A percentile compares a stretch with the other conserved stretches of the same genome.
phyloP scores from a whole-genome alignment of 1,140 invertebrate genomes.

The Drosophila nikananu region DNA sequence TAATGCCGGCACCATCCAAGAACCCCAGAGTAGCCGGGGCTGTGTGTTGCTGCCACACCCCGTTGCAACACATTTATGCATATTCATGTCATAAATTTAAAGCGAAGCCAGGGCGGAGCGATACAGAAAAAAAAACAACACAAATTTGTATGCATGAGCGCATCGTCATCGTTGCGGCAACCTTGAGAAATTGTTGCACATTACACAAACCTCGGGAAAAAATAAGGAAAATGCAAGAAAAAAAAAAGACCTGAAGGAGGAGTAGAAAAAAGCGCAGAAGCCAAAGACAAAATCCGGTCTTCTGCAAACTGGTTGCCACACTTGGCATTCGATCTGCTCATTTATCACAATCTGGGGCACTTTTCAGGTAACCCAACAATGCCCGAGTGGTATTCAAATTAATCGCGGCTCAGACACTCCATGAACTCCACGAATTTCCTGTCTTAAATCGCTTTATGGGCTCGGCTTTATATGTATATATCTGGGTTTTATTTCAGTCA shows the following conservation, averaged over 20 bases:
- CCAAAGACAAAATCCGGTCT: conserved; percentile 38
- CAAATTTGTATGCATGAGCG: conserved; percentile 73
- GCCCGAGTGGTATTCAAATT: conserved; percentile 28
- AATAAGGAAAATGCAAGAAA: not conserved
- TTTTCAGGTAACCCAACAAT: conserved; percentile 17
- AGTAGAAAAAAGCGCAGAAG: conserved; percentile 31
- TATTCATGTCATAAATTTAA: conserved; percentile 82
- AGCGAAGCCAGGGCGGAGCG: conserved; percentile 20
- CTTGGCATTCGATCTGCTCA: conserved; percentile 49
- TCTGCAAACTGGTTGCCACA: conserved; percentile 57
- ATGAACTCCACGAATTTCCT: conserved; percentile 17
- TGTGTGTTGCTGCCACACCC: conserved; percentile 55
- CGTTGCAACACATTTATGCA: conserved; percentile 74
- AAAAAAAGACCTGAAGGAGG: not conserved
- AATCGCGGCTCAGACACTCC: conserved; percentile 20
- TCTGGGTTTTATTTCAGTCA: not conserved
- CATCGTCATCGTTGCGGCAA: conserved; percentile 58
- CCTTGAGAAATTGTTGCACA: conserved; percentile 70
- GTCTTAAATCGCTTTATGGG: conserved; percentile 12
- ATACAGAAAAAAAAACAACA: conserved; percentile 2
- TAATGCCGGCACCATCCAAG: conserved; percentile 56
- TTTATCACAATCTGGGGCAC: conserved; percentile 53
- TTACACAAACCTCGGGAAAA: conserved; percentile 31
- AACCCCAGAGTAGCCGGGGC: conserved; percentile 19
- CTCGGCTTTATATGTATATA: not conserved